These are phyloP conservation scores for Bombyx mandarina DNA, from an alignment of 1,140 invertebrate species.

Conservation along the genomic window DNA sequence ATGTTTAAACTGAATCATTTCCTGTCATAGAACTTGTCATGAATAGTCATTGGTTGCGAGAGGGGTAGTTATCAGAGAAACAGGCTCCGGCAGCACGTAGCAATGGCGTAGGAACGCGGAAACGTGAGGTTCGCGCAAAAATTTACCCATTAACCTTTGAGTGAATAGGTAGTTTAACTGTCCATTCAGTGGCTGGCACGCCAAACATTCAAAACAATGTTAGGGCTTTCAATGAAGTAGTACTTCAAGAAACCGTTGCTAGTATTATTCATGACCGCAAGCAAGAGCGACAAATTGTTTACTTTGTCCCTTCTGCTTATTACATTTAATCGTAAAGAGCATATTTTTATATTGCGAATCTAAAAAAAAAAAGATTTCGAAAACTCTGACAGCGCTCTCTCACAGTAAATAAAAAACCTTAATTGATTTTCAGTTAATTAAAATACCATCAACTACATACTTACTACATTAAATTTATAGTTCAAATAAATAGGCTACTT, in stretches of 20 bases:
- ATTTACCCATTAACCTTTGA: constrained; percentile 36
- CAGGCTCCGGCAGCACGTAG: constrained; percentile 2
- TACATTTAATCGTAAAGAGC: no score
- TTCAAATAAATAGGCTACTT: no score
- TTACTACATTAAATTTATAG: no score
- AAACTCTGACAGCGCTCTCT: no score
- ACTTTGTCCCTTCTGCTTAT: no score
- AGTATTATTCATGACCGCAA: constrained; percentile 13
- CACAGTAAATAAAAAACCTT: no score
- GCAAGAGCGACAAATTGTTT: neutral
- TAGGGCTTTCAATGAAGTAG: constrained; percentile 31
- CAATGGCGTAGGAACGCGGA: constrained; percentile 28
- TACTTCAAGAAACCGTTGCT: constrained; percentile 16
- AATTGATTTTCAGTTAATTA: no score
- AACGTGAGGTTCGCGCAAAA: constrained; percentile 28
- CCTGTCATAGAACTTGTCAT: neutral
- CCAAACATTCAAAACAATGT: constrained; percentile 36
- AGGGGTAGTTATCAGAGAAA: constrained; percentile 5
- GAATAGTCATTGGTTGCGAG: constrained; percentile 1
- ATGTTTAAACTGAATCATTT: neutral
- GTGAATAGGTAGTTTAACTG: constrained; percentile 42
- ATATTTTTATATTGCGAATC: no score
- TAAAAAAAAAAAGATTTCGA: no score
- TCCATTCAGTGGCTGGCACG: constrained; percentile 34
- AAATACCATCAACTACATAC: no score